A percentile compares a stretch with the other conserved stretches of the same genome.
Evolutionary conservation across 2,797 vertebrate species (phyloP).

Genomic region (Jordanella pulchra): DNA sequence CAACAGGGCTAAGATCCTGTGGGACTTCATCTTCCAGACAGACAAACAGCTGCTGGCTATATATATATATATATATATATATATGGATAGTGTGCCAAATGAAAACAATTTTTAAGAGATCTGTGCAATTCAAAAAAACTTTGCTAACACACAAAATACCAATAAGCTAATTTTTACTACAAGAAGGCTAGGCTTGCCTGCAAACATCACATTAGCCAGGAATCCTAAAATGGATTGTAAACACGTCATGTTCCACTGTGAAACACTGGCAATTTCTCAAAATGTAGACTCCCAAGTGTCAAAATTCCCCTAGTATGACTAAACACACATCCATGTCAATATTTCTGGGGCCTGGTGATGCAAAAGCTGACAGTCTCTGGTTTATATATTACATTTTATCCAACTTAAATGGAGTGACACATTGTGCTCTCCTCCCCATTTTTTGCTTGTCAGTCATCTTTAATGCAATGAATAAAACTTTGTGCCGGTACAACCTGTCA

Average conservation of each 20-base stretch:
- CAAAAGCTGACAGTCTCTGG: slow-evolving; percentile 61
- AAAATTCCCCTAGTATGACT: slow-evolving; percentile 60
- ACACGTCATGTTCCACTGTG: slow-evolving; percentile 11
- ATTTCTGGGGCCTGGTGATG: slow-evolving; percentile 55
- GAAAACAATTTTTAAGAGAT: too few species aligned
- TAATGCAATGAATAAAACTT: slow-evolving; percentile 69
- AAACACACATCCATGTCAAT: slow-evolving; percentile 63
- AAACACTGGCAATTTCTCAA: slow-evolving; percentile 32
- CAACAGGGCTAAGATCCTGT: too few species aligned
- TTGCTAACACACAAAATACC: too few species aligned
- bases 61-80: too few species aligned
- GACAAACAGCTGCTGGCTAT: too few species aligned
- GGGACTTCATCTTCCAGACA: too few species aligned
- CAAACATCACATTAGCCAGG: slow-evolving; percentile 13
- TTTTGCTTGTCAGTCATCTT: slow-evolving; percentile 78
- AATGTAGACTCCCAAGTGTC: slow-evolving; percentile 59
- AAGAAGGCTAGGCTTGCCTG: slow-evolving; percentile 5
- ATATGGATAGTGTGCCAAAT: too few species aligned
- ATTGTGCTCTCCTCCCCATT: slow-evolving; percentile 62
- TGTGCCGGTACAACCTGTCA: slow-evolving; percentile 73
- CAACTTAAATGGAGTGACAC: slow-evolving; percentile 77
- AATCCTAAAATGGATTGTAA: slow-evolving; percentile 38
- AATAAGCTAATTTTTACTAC: slow-evolving; percentile 7
- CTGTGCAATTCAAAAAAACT: too few species aligned
- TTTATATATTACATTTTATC: slow-evolving; percentile 76